Conservation (phyloP, 2,888 invertebrate genomes). For the Himalopsyche tibetana region DNA sequence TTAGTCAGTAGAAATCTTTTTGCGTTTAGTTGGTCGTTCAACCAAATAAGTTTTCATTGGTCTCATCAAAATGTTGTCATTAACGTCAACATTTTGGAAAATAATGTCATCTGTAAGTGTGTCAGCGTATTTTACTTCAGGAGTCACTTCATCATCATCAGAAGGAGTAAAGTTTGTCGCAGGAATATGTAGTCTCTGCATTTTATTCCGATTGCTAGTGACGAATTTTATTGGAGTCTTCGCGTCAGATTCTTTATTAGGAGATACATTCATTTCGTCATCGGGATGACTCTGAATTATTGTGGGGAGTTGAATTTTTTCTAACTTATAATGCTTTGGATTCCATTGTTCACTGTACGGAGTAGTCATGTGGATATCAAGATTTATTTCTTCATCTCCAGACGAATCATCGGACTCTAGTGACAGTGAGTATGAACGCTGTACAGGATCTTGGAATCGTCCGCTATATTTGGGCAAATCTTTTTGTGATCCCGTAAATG, state of each 20-base stretch:
- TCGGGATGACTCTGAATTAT: constrained; percentile 36
- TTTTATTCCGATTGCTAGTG: neutral
- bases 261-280: neutral
- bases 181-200: constrained; percentile 56
- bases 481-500: neutral
- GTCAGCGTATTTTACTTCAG: constrained; percentile 61
- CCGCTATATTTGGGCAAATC: neutral
- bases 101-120: constrained; percentile 56
- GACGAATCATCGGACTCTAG: constrained; percentile 31
- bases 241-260: neutral
- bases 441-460: neutral
- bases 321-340: constrained; percentile 57
- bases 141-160: constrained; percentile 63
- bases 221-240: neutral
- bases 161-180: constrained; percentile 29
- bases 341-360: constrained; percentile 64
- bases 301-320: neutral
- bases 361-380: constrained; percentile 58
- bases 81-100: constrained; percentile 52
- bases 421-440: neutral
- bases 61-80: constrained; percentile 7
- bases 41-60: neutral
- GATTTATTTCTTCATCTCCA: constrained; percentile 58
- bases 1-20: neutral
- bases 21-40: neutral